Percentiles rank a stretch among this genome's conserved stretches.
Conservation (phyloP, 2,888 invertebrate species). For the Uloborus plumipes region DNA sequence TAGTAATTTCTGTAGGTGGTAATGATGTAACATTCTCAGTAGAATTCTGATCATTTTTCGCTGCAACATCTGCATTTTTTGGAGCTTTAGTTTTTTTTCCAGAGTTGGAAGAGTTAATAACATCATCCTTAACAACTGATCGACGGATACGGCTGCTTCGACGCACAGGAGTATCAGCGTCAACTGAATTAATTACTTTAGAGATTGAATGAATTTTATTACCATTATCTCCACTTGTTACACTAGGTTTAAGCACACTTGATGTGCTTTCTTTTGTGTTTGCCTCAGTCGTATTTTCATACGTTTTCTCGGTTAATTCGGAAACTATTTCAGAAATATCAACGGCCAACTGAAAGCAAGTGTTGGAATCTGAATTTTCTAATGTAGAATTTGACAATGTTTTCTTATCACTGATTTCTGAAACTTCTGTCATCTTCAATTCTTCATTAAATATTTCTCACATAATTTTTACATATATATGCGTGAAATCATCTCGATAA, state of each 20-base stretch:
- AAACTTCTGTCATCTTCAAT: no score
- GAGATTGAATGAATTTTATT: not conserved
- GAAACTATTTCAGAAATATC: slow-evolving; percentile 25
- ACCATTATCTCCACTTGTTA: not conserved
- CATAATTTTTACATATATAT: no score
- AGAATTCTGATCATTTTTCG: slow-evolving; percentile 2
- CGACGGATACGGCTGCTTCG: slow-evolving; percentile 39
- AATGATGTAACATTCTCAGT: not conserved
- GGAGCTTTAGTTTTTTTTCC: slow-evolving; percentile 14
- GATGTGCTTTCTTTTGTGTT: not conserved
- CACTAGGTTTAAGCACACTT: not conserved
- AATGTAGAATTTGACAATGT: no score
- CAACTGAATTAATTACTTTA: not conserved
- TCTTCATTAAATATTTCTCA: no score
- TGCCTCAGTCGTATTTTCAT: slow-evolving; percentile 13
- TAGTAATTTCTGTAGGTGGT: not conserved
- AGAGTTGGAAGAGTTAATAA: not conserved
- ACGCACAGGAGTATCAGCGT: slow-evolving; percentile 37
- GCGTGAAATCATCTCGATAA: no score
- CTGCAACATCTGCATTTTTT: slow-evolving; percentile 9
- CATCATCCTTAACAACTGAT: slow-evolving; percentile 26
- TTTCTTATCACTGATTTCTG: no score
- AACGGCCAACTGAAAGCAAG: no score
- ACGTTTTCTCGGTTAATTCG: slow-evolving; percentile 36
- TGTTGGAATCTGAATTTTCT: no score